These are phyloP conservation scores for Microtus obscurus DNA, from an alignment of 2,797 vertebrate genomes.

Conservation along the genomic window DNA sequence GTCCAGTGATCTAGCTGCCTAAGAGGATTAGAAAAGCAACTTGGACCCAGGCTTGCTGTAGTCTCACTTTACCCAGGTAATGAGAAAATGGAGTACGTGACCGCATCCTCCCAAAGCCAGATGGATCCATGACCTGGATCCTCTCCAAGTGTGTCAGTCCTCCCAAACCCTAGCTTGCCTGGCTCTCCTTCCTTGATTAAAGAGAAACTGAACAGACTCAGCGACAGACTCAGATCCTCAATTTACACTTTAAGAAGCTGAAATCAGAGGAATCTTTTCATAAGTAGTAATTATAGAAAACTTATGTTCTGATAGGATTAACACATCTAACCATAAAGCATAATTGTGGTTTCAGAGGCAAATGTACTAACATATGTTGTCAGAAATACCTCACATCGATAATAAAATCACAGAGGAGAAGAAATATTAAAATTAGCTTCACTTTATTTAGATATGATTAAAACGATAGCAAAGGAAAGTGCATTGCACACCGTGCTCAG, in stretches of 20 bases:
- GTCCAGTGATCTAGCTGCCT: not conserved
- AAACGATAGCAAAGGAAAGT: not conserved
- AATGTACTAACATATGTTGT: not conserved
- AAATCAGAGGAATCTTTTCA: constrained; percentile 9
- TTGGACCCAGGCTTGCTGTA: not conserved
- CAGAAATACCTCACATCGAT: not conserved
- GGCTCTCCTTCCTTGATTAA: not conserved
- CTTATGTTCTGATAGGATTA: constrained; percentile 57
- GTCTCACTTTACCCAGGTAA: constrained; percentile 23
- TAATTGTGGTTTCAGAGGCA: constrained; percentile 26
- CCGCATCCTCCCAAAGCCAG: constrained; percentile 5
- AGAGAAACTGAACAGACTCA: not conserved
- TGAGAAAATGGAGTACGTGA: not conserved
- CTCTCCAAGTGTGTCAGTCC: not conserved
- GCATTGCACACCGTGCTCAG: not conserved
- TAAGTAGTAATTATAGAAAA: constrained; percentile 20
- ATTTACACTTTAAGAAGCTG: constrained; percentile 57
- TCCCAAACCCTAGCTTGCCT: not conserved
- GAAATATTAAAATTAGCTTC: constrained; percentile 48
- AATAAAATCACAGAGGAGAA: not conserved
- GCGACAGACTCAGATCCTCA: not conserved
- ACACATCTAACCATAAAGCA: constrained; percentile 46
- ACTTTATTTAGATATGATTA: constrained; percentile 8
- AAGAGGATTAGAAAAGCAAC: constrained; percentile 47
- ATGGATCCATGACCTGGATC: not conserved